phyloP scores from a whole-genome alignment of 2,113 vertebrate species.

The Hyla sarda region DNA sequence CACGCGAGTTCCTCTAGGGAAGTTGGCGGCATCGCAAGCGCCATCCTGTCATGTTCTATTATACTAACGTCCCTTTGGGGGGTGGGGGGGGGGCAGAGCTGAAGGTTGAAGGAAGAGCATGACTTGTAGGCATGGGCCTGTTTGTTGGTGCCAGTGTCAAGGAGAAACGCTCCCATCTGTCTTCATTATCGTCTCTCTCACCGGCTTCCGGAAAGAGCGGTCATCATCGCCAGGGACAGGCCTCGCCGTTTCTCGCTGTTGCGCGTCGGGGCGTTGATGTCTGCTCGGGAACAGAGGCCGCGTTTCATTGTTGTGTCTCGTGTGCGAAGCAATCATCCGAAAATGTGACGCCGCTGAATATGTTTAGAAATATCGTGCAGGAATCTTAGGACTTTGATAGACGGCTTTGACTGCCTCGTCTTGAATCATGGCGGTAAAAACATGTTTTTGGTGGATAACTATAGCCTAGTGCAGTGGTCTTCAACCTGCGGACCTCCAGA shows the following conservation, averaged over 20 bases:
- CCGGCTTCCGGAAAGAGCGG: conserved; percentile 64
- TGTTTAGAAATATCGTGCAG: no score
- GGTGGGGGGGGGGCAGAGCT: conserved; percentile 29
- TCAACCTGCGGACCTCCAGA: no score
- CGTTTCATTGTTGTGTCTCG: no score
- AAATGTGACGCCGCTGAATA: no score
- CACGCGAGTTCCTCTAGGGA: conserved; percentile 64
- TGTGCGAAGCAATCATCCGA: no score
- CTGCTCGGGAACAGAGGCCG: neutral
- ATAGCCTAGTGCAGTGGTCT: no score
- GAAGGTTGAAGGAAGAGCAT: conserved; percentile 62
- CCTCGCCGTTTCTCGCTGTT: no score
- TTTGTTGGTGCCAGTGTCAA: conserved; percentile 59
- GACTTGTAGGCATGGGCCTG: conserved; percentile 61
- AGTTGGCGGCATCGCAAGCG: conserved; percentile 65
- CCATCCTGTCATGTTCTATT: conserved; percentile 67
- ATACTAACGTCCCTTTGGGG: conserved; percentile 63
- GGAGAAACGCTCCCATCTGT: conserved; percentile 62
- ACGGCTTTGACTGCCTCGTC: no score
- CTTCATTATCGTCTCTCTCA: conserved; percentile 58
- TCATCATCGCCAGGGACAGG: neutral
- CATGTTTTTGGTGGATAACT: no score
- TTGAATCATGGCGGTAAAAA: no score
- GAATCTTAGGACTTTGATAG: neutral
- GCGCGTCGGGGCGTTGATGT: neutral